Base-by-base conservation (phyloP, 2,113 vertebrate species). In the Shinisaurus crocodilurus region DNA sequence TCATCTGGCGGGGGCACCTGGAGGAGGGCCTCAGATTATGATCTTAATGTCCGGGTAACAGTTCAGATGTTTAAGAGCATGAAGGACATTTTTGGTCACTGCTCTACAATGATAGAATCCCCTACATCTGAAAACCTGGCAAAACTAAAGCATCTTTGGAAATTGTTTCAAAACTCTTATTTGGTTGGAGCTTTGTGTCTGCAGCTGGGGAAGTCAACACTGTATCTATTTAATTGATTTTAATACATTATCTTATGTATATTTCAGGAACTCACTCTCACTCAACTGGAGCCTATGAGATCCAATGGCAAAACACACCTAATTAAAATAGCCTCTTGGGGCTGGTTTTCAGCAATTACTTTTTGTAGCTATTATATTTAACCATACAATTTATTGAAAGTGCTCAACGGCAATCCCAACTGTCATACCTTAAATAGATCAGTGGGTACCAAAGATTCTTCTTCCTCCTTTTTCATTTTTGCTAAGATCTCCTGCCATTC, bases 401-500 rank as follows among this genome's bases (percentile, higher is more conserved):
- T 6, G 40, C 50, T 76, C 70, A 75, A 6, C 1, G 34, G 25
- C 4, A 86, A 18, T 40, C 23, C 0, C 91, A 60, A n/a, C 29
- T n/a, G 27, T 67, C 90, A 91, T 95, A 99, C 99, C 98, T 99
- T 99, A 93, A 97, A 98, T 88, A 99, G 97, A 91, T 99, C 98
- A 80, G 98, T 98, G 63, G 98, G 98, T 93, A 99, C 96, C 57
- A 98, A 97, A 54, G 98, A 98, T 87, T 99, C 98, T 89, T 98
- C 97, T 65, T 97, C 97, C 84, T 98, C 97, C 72, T 98, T 96
- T 94, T 95, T 96, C 89, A 99, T 97, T 93, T 96, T 97, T 94
- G 97, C 97, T 91, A 98, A 96, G 93, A 99, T 97, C 94, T 99
- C 98, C 87, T 98, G 97, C 99, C 99, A 99, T 94, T 99, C 98